Percentiles rank a stretch among this genome's conserved stretches.
These are phyloP conservation scores for Campopleginae sp. DNA, from an alignment of 2,888 invertebrate species.

Conservation along the genomic window DNA sequence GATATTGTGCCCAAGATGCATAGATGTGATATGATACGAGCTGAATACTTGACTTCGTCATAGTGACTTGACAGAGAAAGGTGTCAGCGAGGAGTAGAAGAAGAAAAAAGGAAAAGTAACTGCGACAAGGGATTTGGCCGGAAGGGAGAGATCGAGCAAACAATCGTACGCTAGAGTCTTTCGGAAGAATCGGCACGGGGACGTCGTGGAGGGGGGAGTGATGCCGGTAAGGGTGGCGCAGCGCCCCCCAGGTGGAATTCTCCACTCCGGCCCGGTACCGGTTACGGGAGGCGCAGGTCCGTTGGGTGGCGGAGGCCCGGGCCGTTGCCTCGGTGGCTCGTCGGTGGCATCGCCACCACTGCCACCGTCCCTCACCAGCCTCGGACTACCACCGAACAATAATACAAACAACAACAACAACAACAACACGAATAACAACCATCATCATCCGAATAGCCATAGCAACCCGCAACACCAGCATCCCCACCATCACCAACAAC, in stretches of 20 bases:
- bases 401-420: slow-evolving; percentile 63
- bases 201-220: slow-evolving; percentile 84
- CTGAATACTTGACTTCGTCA: background rate
- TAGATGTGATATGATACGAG: background rate
- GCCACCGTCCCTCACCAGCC: slow-evolving; percentile 77
- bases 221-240: slow-evolving; percentile 86
- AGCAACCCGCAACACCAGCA: slow-evolving; percentile 70
- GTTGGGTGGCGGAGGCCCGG: slow-evolving; percentile 85
- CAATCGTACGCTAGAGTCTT: slow-evolving; percentile 56
- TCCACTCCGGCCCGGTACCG: slow-evolving; percentile 87
- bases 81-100: no score
- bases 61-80: background rate
- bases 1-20: background rate
- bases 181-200: slow-evolving; percentile 73
- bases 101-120: background rate
- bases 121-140: background rate
- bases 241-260: slow-evolving; percentile 88
- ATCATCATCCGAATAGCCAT: slow-evolving; percentile 54
- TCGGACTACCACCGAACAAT: slow-evolving; percentile 70
- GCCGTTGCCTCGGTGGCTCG: slow-evolving; percentile 86
- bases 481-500: slow-evolving; percentile 71
- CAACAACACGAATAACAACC: slow-evolving; percentile 46
- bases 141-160: slow-evolving; percentile 22
- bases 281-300: slow-evolving; percentile 88
- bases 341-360: slow-evolving; percentile 81